Evolutionary conservation across 2,797 vertebrate genomes (phyloP).

Genomic region (Heterohyrax brucei): DNA sequence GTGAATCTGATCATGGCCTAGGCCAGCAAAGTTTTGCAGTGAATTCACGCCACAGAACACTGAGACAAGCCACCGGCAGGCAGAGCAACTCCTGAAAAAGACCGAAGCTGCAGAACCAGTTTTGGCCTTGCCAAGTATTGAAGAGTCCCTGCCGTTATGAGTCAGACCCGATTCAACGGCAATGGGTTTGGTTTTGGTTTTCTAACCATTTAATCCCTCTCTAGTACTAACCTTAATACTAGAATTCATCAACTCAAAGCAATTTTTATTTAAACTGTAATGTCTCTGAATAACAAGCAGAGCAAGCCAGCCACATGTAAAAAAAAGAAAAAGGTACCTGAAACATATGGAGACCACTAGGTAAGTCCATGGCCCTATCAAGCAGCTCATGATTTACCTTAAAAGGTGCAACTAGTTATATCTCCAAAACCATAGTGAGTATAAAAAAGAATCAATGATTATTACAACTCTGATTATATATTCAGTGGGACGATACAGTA

Average conservation of each 20-base stretch:
- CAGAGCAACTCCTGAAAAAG: background rate
- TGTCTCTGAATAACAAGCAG: background rate
- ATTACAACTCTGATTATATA: background rate
- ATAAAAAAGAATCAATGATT: background rate
- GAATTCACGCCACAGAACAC: background rate
- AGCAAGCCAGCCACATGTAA: background rate
- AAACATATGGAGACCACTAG: background rate
- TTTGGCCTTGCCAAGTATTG: background rate
- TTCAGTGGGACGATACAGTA: background rate
- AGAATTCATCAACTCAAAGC: background rate
- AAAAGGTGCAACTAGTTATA: background rate
- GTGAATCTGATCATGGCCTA: background rate
- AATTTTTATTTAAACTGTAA: constrained; percentile 3
- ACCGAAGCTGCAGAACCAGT: background rate
- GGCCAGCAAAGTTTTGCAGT: background rate
- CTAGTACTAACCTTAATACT: background rate
- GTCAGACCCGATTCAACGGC: too few species aligned
- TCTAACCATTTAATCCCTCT: background rate
- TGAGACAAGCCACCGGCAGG: background rate
- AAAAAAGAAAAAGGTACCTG: background rate
- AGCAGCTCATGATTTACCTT: background rate
- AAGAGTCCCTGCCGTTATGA: background rate
- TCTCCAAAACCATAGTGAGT: background rate
- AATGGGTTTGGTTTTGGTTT: too few species aligned
- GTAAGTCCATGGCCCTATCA: background rate